phyloP scores from a whole-genome alignment of 2,888 invertebrate species.

The Micoletzkya japonica region DNA sequence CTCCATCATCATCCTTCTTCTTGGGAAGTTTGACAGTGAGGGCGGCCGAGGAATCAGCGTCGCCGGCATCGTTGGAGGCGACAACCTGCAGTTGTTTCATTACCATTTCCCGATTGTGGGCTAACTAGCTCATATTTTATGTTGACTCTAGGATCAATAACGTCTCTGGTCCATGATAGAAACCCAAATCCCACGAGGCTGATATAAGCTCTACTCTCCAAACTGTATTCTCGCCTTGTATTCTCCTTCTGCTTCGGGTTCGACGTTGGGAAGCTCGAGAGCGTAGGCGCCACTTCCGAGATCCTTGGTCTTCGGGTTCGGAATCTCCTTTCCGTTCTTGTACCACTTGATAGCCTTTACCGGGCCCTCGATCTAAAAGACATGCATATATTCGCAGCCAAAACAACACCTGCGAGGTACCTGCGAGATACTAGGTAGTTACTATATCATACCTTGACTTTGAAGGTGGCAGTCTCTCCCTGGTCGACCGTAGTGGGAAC shows the following conservation, averaged over 20 bases:
- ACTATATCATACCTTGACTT: constrained; percentile 63
- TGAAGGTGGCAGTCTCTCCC: constrained; percentile 79
- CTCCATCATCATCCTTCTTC: too few species aligned
- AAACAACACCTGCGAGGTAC: too few species aligned
- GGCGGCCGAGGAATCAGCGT: constrained; percentile 57
- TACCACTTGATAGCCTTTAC: constrained; percentile 82
- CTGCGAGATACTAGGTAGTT: too few species aligned
- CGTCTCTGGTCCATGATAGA: too few species aligned
- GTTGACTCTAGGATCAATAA: too few species aligned
- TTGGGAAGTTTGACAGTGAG: constrained; percentile 45
- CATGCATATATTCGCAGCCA: too few species aligned
- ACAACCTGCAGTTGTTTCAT: too few species aligned
- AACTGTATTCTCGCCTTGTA: constrained; percentile 32
- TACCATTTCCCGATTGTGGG: too few species aligned
- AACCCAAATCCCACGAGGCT: too few species aligned
- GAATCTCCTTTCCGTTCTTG: constrained; percentile 60
- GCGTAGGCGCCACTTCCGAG: constrained; percentile 30
- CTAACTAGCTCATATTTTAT: too few species aligned
- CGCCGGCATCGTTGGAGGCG: constrained; percentile 59
- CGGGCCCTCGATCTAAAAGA: constrained; percentile 70
- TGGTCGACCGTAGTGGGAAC: constrained; percentile 75
- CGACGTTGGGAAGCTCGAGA: constrained; percentile 30
- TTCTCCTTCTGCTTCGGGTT: constrained; percentile 53
- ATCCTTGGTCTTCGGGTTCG: constrained; percentile 22
- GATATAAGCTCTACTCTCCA: too few species aligned